Evolutionary conservation across 2,888 invertebrate genomes (phyloP).

Genomic region (Trachelus iudaicus): DNA sequence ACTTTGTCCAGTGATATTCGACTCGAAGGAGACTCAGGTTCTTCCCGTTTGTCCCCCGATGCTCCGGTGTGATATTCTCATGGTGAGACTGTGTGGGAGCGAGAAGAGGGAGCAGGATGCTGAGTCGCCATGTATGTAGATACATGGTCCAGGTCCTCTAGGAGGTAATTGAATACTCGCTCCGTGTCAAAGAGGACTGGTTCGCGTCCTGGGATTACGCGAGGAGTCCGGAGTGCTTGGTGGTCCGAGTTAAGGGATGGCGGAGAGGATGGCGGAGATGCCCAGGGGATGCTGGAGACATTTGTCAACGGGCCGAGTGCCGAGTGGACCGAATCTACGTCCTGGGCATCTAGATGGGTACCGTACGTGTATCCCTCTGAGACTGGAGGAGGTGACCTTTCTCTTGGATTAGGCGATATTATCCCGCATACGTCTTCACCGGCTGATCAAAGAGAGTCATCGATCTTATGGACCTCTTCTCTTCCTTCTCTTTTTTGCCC

Average conservation of each 20-base stretch:
- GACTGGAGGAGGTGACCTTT: constrained; percentile 44
- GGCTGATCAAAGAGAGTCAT: constrained; percentile 33
- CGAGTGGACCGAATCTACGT: constrained; percentile 50
- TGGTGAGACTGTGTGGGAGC: background rate
- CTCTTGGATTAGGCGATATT: constrained; percentile 52
- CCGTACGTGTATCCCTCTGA: constrained; percentile 53
- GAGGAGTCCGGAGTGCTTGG: constrained; percentile 13
- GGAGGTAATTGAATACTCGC: constrained; percentile 53
- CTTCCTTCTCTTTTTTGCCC: constrained; percentile 4
- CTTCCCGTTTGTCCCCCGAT: too few species aligned
- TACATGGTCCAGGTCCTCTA: constrained; percentile 28
- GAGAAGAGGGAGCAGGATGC: background rate
- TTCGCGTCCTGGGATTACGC: constrained; percentile 38
- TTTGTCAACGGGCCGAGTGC: constrained; percentile 63
- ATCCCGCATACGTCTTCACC: constrained; percentile 60
- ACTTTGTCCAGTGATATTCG: too few species aligned
- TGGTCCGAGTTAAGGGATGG: constrained; percentile 45
- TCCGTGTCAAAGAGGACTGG: constrained; percentile 43
- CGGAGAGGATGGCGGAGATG: constrained; percentile 32
- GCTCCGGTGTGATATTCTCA: too few species aligned
- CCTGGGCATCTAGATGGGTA: constrained; percentile 28
- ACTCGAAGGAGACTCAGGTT: too few species aligned
- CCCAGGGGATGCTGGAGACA: constrained; percentile 60
- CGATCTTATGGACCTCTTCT: constrained; percentile 12
- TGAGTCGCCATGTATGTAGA: background rate